phyloP scores from a whole-genome alignment of 2,797 vertebrate genomes.

The Prunella strophiata region DNA sequence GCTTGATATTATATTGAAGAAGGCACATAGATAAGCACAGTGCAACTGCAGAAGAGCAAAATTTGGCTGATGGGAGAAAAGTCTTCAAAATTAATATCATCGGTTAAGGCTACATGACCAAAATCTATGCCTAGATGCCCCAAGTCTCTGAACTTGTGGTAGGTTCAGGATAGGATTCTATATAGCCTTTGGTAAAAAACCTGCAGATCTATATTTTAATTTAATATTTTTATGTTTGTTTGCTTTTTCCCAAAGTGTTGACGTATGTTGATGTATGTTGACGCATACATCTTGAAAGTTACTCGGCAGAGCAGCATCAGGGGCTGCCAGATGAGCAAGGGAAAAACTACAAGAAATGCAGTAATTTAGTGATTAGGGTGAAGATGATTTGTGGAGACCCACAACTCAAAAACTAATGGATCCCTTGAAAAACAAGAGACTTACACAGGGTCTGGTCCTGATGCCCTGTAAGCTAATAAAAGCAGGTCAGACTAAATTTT shows the following conservation, averaged over 20 bases:
- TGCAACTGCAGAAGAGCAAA: not conserved
- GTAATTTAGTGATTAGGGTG: not conserved
- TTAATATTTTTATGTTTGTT: not conserved
- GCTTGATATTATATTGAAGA: not conserved
- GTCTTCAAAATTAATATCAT: not conserved
- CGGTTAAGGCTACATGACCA: not conserved
- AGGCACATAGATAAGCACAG: not conserved
- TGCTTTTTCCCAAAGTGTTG: not conserved
- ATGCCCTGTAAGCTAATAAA: not conserved
- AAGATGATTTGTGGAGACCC: not conserved
- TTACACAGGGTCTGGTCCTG: not conserved
- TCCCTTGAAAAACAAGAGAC: not conserved
- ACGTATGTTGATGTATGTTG: not conserved
- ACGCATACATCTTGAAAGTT: not conserved
- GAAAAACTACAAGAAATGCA: not conserved
- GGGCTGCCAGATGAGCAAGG: not conserved
- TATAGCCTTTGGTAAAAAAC: not conserved
- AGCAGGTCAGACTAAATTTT: not conserved
- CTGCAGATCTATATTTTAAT: not conserved
- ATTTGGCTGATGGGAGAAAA: not conserved
- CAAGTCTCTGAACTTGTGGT: not conserved
- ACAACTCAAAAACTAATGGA: not conserved
- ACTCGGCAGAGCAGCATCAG: not conserved
- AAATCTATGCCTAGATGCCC: not conserved
- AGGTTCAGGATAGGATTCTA: not conserved